These are phyloP conservation scores for Peromyscus attwateri DNA, from an alignment of 2,797 vertebrate genomes.

Conservation along the genomic window DNA sequence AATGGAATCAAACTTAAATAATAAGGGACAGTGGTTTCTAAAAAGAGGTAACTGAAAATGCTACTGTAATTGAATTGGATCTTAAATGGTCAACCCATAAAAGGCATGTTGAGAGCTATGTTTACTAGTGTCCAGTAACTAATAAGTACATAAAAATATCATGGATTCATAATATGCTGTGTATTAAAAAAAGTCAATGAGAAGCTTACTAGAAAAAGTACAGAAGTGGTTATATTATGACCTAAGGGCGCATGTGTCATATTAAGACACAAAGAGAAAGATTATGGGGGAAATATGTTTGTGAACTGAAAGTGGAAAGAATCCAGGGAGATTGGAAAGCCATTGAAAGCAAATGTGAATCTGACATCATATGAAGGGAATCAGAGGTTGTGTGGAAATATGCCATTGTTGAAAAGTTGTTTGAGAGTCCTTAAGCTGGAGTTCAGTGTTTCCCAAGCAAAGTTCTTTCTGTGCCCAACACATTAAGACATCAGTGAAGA, in stretches of 20 bases:
- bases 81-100: neutral
- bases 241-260: neutral
- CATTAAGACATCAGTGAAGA: neutral
- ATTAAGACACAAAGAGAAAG: neutral
- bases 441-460: neutral
- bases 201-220: neutral
- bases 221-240: neutral
- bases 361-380: neutral
- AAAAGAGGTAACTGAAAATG: neutral
- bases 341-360: neutral
- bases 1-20: neutral
- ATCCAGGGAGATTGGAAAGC: neutral
- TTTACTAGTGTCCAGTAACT: neutral
- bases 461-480: neutral
- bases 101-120: neutral
- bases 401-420: neutral
- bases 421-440: neutral
- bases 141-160: neutral
- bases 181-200: neutral
- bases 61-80: constrained; percentile 7
- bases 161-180: neutral
- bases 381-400: neutral
- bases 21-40: neutral
- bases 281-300: neutral
- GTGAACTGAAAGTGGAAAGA: neutral